phyloP scores from a whole-genome alignment of 1,140 invertebrate species.

The Leptopilina clavipes region DNA sequence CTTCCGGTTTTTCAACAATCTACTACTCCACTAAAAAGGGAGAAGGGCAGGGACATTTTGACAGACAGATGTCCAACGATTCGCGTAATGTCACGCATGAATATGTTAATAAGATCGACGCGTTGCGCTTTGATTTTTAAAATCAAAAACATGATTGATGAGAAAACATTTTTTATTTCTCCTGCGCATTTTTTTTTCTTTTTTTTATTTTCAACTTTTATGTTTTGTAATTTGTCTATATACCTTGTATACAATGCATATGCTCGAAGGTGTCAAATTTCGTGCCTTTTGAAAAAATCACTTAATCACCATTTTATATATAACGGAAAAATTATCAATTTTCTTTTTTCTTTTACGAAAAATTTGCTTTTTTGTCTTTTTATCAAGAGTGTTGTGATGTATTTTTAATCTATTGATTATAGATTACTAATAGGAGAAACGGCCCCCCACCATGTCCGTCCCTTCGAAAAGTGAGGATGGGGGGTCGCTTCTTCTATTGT shows the following conservation, averaged over 20 bases:
- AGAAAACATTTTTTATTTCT: constrained; percentile 35
- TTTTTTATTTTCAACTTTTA: constrained; percentile 40
- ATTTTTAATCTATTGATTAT: too few species aligned
- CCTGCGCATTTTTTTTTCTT: neutral
- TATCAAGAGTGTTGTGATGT: too few species aligned
- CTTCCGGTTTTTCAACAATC: constrained; percentile 33
- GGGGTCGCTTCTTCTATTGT: too few species aligned
- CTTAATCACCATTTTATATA: too few species aligned
- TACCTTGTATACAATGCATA: constrained; percentile 25
- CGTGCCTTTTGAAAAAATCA: too few species aligned
- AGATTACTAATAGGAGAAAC: too few species aligned
- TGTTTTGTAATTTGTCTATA: constrained; percentile 36
- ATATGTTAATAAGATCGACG: constrained; percentile 53
- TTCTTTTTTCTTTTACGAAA: too few species aligned
- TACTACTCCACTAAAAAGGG: neutral
- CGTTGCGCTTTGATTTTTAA: constrained; percentile 46
- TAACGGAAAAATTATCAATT: too few species aligned
- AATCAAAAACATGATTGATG: constrained; percentile 40
- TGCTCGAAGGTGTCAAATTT: too few species aligned
- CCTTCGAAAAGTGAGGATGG: too few species aligned
- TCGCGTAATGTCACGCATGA: constrained; percentile 54
- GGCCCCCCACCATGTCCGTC: too few species aligned
- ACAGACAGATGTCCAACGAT: constrained; percentile 51
- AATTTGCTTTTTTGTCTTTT: too few species aligned
- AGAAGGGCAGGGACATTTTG: constrained; percentile 46